A percentile compares a stretch with the other conserved stretches of the same genome.
Conservation (phyloP, 2,113 vertebrate species). For the Rousettus leschenaultii region DNA sequence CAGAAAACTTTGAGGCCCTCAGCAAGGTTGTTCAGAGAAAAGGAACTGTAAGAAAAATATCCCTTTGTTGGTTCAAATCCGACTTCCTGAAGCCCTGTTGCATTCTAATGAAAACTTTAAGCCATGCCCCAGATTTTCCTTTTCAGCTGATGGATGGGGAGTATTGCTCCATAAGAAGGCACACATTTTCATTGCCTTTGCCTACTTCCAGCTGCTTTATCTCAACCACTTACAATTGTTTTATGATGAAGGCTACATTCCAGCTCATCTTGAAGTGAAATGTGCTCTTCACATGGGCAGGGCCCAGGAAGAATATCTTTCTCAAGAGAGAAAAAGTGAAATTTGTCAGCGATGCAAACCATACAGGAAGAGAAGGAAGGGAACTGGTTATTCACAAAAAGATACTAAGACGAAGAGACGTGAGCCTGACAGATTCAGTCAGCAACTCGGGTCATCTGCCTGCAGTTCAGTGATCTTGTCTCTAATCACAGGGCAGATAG, state of each 20-base stretch:
- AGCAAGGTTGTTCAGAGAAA: not conserved
- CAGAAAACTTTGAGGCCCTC: constrained; percentile 27
- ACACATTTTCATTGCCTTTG: constrained; percentile 10
- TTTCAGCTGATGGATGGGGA: constrained; percentile 1
- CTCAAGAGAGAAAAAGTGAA: constrained; percentile 30
- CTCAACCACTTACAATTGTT: constrained; percentile 42
- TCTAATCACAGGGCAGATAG: constrained; percentile 32
- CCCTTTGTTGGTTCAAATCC: constrained; percentile 15
- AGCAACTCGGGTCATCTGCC: constrained; percentile 46
- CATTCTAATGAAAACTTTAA: constrained; percentile 59
- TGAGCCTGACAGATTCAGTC: constrained; percentile 5
- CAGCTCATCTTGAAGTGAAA: constrained; percentile 38
- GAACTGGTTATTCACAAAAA: constrained; percentile 41
- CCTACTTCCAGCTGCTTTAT: constrained; percentile 26
- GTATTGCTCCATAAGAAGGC: not conserved
- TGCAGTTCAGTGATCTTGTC: constrained; percentile 34
- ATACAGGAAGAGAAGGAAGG: constrained; percentile 42
- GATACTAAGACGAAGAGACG: not conserved
- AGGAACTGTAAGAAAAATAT: constrained; percentile 44
- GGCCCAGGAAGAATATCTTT: not conserved
- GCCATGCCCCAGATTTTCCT: constrained; percentile 14
- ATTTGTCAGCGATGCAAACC: constrained; percentile 62
- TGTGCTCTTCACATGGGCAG: not conserved
- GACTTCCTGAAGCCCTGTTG: constrained; percentile 1
- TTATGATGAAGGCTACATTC: constrained; percentile 33